phyloP scores from a whole-genome alignment of 1,140 invertebrate species.

The Charaxes varanes region DNA sequence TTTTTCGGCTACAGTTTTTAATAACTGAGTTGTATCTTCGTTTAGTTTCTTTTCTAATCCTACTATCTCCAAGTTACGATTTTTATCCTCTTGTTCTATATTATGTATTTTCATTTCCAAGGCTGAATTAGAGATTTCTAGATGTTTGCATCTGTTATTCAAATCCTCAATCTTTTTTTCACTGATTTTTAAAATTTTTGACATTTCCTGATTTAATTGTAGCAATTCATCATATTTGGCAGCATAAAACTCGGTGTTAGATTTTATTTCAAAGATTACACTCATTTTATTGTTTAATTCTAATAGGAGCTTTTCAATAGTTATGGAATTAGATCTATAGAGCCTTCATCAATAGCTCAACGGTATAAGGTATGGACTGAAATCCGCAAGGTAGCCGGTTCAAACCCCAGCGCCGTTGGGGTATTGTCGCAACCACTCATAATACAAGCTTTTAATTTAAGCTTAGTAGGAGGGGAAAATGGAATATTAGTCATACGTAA shows the following conservation, averaged over 20 bases:
- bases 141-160: conserved; percentile 5
- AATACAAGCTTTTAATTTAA: too few relatives aligned
- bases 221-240: conserved; percentile 5
- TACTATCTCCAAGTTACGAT: conserved; percentile 3
- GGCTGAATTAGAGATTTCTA: conserved; percentile 3
- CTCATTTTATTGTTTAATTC: conserved; percentile 6
- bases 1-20: conserved; percentile 2
- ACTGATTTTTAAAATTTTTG: conserved; percentile 1
- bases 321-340: too few relatives aligned
- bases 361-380: too few relatives aligned
- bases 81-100: conserved; percentile 7
- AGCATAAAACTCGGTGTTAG: conserved; percentile 6
- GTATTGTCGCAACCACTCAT: too few relatives aligned
- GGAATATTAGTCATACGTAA: too few relatives aligned
- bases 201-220: conserved; percentile 1
- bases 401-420: too few relatives aligned
- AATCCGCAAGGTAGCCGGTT: too few relatives aligned
- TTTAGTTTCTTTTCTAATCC: conserved; percentile 6
- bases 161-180: conserved; percentile 5
- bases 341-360: too few relatives aligned
- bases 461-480: too few relatives aligned
- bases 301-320: too few relatives aligned
- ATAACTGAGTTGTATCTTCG: neutral
- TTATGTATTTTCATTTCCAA: conserved; percentile 9
- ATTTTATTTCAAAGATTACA: conserved; percentile 1